Conservation (phyloP, 2,113 vertebrate genomes). For the Vulpes vulpes region DNA sequence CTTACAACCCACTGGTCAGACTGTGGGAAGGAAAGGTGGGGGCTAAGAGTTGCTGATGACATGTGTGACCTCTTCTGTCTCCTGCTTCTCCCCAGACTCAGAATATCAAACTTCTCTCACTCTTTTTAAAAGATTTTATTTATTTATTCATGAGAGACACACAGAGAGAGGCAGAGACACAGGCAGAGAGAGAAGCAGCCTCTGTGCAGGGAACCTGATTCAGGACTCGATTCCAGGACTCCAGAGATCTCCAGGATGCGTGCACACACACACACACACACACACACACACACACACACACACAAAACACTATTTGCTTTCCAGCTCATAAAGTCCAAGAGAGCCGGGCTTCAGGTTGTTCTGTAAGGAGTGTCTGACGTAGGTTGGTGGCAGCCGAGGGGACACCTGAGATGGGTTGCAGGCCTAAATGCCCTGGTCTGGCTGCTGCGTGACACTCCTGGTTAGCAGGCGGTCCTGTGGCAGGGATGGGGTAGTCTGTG, state of each 20-base stretch:
- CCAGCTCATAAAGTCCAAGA: not conserved
- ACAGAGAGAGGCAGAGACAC: too few relatives aligned
- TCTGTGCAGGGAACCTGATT: too few relatives aligned
- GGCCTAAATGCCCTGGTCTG: not conserved
- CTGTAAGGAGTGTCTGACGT: not conserved
- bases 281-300: not conserved
- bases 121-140: too few relatives aligned
- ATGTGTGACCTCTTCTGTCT: accelerated
- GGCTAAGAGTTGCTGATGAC: not conserved
- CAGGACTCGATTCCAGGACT: too few relatives aligned
- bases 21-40: not conserved
- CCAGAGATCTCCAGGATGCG: too few relatives aligned
- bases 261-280: too few relatives aligned
- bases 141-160: too few relatives aligned
- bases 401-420: not conserved
- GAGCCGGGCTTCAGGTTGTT: not conserved
- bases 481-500: accelerated
- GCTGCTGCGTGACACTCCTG: not conserved
- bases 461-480: not conserved
- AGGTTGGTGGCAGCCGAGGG: not conserved
- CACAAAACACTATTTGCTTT: not conserved
- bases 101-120: too few relatives aligned
- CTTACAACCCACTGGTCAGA: not conserved
- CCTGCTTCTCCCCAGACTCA: not conserved
- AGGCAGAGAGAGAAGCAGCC: too few relatives aligned